Base-by-base conservation (phyloP, 2,888 invertebrate species). In the Heliconius sara region DNA sequence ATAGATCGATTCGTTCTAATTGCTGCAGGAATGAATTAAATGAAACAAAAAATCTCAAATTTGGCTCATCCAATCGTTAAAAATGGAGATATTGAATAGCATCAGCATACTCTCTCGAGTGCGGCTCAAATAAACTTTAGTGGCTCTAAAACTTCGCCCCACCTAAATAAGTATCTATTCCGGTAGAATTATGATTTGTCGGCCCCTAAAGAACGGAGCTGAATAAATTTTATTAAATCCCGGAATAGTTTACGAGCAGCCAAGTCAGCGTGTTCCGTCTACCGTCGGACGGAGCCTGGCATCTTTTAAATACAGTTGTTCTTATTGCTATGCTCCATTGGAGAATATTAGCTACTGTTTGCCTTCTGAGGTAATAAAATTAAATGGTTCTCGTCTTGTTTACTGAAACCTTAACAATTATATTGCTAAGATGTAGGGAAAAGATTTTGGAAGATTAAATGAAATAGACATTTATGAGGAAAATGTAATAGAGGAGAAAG, bases 201-300 rank as follows among this genome's bases (percentile, higher is more conserved):
- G 91, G 91, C 89, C 92, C 89, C 92, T 88, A 88, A 91, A 93
- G 92, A 90, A 89, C 85, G 88, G 87, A 87, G 90, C 89, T 92
- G 93, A 93, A 94, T 94, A 93, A 93, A 94, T 94, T 94, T 93
- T 93, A 94, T 93, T 93, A 93, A 94, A 93, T 92, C 93, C 91
- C 88, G 89, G 91, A 91, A 87, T 90, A 91, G 91, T 94, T 94
- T 94, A 94, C 90, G 94, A 92, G 88, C 89, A 88, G 86, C 90
- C 87, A 88, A 91, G 91, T 94, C 93, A 93, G 93, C 86, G 88
- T 72, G 30, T 88, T 88, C 89, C 89, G 85, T 90, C 88, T 85
- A 85, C 68, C 39, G 68, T 70, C 86, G 87, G 79, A 79, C 77
- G 78, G 82, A 82, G 82, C 78, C 78, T 78, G 79, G 71, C 91